A percentile compares a stretch with the other conserved stretches of the same genome.
Evolutionary conservation across 2,888 invertebrate species (phyloP).

Genomic region (Seira musarum): DNA sequence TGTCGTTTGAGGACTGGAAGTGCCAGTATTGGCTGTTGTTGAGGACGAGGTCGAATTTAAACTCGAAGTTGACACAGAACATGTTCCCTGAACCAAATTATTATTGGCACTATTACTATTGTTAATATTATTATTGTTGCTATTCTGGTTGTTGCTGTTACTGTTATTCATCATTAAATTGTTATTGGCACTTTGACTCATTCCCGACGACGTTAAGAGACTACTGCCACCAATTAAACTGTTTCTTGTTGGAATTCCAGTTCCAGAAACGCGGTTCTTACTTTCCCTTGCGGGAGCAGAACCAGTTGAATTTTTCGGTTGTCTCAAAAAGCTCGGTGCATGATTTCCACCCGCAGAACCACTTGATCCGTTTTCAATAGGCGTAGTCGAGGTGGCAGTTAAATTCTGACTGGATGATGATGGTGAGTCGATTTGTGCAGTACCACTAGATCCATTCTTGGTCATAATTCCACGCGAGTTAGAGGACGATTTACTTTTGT

Average conservation of each 20-base stretch:
- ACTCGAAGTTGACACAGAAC: conserved; percentile 56
- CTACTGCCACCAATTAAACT: conserved; percentile 56
- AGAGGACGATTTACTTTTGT: too few species aligned
- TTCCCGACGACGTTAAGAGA: not conserved
- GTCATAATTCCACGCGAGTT: too few species aligned
- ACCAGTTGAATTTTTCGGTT: conserved; percentile 55
- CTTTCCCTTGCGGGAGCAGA: conserved; percentile 52
- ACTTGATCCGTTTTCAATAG: not conserved
- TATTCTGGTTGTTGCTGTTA: conserved; percentile 24
- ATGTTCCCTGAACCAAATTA: conserved; percentile 32
- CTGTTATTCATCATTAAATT: conserved; percentile 37
- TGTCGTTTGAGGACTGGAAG: conserved; percentile 6
- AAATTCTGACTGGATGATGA: too few species aligned
- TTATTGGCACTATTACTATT: conserved; percentile 51
- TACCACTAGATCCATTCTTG: too few species aligned
- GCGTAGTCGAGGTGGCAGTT: too few species aligned
- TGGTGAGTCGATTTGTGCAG: too few species aligned
- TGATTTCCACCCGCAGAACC: not conserved
- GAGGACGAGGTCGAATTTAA: conserved; percentile 58
- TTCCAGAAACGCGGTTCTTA: conserved; percentile 64
- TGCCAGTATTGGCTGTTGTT: conserved; percentile 8
- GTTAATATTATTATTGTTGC: conserved; percentile 30
- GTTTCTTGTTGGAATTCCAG: conserved; percentile 68
- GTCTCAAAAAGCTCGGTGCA: conserved; percentile 63
- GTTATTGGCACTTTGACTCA: conserved; percentile 24